A percentile compares a stretch with the other conserved stretches of the same genome.
phyloP scores from a whole-genome alignment of 2,888 invertebrate genomes.

The Drosophila gaucha region DNA sequence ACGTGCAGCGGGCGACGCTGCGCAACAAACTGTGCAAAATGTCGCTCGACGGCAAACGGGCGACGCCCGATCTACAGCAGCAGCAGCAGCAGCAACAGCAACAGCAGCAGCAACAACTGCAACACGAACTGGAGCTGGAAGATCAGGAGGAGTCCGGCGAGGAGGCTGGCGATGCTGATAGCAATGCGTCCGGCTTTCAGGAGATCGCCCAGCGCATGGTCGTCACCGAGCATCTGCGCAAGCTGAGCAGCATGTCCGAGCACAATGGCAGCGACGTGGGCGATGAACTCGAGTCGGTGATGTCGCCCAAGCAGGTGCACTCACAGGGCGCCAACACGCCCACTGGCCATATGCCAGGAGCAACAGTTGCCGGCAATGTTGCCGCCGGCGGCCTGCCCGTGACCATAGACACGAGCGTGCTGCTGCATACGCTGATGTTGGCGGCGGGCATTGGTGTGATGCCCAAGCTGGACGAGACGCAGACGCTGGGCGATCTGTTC shows the following conservation, averaged over 20 bases:
- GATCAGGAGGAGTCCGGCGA: slow-evolving; percentile 84
- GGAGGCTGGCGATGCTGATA: slow-evolving; percentile 84
- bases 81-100: slow-evolving; percentile 52
- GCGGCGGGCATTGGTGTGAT: slow-evolving; percentile 74
- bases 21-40: slow-evolving; percentile 97
- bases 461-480: slow-evolving; percentile 78
- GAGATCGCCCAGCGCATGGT: slow-evolving; percentile 68
- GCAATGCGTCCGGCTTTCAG: slow-evolving; percentile 84
- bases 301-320: slow-evolving; percentile 55
- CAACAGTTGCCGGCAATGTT: slow-evolving; percentile 11
- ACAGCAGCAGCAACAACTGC: slow-evolving; percentile 48
- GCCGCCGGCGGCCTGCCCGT: slow-evolving; percentile 55
- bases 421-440: slow-evolving; percentile 82
- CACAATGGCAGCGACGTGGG: slow-evolving; percentile 74
- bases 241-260: slow-evolving; percentile 67
- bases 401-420: slow-evolving; percentile 77
- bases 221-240: slow-evolving; percentile 69
- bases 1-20: slow-evolving; percentile 97
- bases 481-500: slow-evolving; percentile 81
- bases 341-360: slow-evolving; percentile 15
- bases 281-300: slow-evolving; percentile 42
- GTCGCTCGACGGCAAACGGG: slow-evolving; percentile 83
- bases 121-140: slow-evolving; percentile 70
- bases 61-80: slow-evolving; percentile 55
- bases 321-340: slow-evolving; percentile 39